A percentile compares a stretch with the other conserved stretches of the same genome.
Evolutionary conservation across 2,888 invertebrate species (phyloP).

Genomic region (Erebia palarica): DNA sequence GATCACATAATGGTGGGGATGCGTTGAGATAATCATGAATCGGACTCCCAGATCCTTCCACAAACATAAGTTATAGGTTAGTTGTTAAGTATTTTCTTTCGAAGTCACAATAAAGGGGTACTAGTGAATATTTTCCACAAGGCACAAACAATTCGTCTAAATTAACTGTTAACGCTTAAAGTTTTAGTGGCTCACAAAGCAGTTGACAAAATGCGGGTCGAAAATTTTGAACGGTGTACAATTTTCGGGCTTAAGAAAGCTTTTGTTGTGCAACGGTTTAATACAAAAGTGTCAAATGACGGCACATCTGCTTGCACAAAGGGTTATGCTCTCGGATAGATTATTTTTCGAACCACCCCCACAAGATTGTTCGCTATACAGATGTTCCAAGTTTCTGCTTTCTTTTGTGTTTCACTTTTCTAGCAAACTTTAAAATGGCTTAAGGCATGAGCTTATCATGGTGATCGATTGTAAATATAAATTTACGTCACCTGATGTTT

Average conservation of each 20-base stretch:
- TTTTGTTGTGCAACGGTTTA: conserved; percentile 82
- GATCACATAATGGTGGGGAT: neutral
- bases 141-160: conserved; percentile 27
- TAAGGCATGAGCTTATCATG: conserved; percentile 23
- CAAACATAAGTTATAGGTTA: no score
- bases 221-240: conserved; percentile 75
- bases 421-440: conserved; percentile 33
- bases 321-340: conserved; percentile 77
- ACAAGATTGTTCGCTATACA: conserved; percentile 80
- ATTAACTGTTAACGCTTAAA: conserved; percentile 43
- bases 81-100: neutral
- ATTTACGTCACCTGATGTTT: neutral
- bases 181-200: conserved; percentile 57
- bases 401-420: conserved; percentile 39
- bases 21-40: neutral
- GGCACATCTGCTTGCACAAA: conserved; percentile 81
- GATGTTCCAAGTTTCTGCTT: conserved; percentile 60
- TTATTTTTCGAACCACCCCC: conserved; percentile 81
- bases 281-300: conserved; percentile 83
- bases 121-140: conserved; percentile 20
- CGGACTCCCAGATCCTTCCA: neutral
- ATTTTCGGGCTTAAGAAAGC: conserved; percentile 80
- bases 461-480: conserved; percentile 18
- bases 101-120: neutral
- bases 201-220: conserved; percentile 76